Conservation (phyloP, 2,113 vertebrate genomes). For the Nothoprocta pentlandii region DNA sequence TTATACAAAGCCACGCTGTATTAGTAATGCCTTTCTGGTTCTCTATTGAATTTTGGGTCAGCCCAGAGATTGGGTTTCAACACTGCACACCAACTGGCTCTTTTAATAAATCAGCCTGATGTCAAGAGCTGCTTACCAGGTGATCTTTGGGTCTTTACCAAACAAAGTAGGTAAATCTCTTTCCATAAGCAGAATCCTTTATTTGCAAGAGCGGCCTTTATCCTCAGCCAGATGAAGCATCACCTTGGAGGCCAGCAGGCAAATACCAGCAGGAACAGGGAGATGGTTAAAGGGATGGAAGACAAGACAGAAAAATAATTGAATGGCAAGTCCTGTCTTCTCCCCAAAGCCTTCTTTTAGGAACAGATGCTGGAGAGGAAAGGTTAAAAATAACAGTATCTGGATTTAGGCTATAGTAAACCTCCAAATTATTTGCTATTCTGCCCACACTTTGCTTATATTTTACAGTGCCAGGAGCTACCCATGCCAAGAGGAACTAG, state of each 20-base stretch:
- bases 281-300: neutral
- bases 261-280: neutral
- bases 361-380: neutral
- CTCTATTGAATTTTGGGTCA: neutral
- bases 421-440: neutral
- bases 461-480: neutral
- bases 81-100: neutral
- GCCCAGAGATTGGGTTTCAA: neutral
- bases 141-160: neutral
- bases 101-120: neutral
- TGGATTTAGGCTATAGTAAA: neutral
- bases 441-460: neutral
- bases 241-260: neutral
- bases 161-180: neutral
- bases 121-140: neutral
- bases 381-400: neutral
- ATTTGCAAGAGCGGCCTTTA: neutral
- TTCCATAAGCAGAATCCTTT: neutral
- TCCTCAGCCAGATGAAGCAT: neutral
- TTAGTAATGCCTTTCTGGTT: neutral
- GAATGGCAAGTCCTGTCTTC: neutral
- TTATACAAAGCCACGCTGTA: neutral
- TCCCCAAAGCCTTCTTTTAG: neutral
- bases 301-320: fast-evolving
- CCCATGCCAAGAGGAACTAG: neutral